phyloP scores from a whole-genome alignment of 2,888 invertebrate genomes.

The Pammene aurita region DNA sequence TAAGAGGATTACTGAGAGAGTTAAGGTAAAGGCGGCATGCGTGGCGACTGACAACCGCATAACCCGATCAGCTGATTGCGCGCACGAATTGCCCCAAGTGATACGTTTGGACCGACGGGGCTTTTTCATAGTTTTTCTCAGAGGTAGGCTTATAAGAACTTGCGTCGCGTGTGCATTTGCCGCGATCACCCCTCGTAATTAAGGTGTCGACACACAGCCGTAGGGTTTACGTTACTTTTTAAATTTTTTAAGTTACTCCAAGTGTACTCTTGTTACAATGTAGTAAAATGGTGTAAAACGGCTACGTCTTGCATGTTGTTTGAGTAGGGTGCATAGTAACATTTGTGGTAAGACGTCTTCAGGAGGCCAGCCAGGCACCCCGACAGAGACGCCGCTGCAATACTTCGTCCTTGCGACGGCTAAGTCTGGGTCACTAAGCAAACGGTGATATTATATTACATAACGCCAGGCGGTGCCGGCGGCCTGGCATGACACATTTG shows the following conservation, averaged over 20 bases:
- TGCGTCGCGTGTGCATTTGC: conserved; percentile 56
- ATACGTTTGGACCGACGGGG: conserved; percentile 52
- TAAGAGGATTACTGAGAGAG: conserved; percentile 41
- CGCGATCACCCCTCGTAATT: conserved; percentile 54
- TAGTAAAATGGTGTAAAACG: not conserved
- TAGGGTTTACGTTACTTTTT: conserved; percentile 57
- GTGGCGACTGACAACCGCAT: conserved; percentile 25
- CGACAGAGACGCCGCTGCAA: conserved; percentile 48
- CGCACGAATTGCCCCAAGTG: conserved; percentile 51
- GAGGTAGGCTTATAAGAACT: conserved; percentile 50
- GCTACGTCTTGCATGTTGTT: not conserved
- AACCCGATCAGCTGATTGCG: conserved; percentile 66
- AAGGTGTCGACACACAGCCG: conserved; percentile 50
- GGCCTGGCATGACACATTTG: conserved; percentile 67
- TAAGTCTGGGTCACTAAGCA: conserved; percentile 57
- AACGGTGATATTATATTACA: conserved; percentile 70
- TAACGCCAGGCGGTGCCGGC: conserved; percentile 56
- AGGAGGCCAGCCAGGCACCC: not conserved
- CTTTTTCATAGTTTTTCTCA: conserved; percentile 51
- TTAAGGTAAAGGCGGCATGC: conserved; percentile 25
- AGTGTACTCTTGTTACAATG: not conserved
- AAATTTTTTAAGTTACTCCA: conserved; percentile 41
- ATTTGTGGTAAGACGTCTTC: not conserved
- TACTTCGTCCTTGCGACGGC: conserved; percentile 57
- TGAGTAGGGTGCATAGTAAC: not conserved